phyloP scores from a whole-genome alignment of 2,113 vertebrate species.

The Centrocercus urophasianus region DNA sequence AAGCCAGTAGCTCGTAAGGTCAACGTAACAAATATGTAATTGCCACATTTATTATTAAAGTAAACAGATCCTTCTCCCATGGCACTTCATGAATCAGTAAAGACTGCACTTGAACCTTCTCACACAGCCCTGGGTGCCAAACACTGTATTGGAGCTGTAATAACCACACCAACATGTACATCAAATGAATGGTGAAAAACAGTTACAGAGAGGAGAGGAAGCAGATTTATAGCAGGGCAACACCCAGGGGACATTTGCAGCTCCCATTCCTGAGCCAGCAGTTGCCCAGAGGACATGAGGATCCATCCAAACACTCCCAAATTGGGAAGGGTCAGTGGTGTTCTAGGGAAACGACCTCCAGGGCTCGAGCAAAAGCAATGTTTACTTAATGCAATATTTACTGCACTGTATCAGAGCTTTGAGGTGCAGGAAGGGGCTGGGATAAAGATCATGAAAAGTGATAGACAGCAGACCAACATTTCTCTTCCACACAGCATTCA shows the following conservation, averaged over 20 bases:
- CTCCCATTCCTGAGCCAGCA: accelerated
- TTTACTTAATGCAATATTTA: background rate
- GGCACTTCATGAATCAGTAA: background rate
- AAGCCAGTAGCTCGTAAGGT: background rate
- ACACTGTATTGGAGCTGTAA: accelerated
- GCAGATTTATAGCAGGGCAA: background rate
- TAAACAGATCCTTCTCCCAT: background rate
- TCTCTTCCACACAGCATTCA: accelerated
- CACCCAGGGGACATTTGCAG: background rate
- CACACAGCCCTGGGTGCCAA: background rate
- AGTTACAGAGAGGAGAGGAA: background rate
- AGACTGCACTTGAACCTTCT: background rate
- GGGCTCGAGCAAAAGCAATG: background rate
- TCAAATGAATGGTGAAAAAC: accelerated
- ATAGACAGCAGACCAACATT: background rate
- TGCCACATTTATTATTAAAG: background rate
- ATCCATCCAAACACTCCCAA: background rate
- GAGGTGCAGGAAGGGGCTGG: background rate
- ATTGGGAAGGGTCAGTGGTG: accelerated
- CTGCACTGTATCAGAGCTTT: background rate
- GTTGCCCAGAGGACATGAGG: background rate
- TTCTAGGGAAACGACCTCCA: background rate
- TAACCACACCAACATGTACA: accelerated
- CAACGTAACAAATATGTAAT: background rate
- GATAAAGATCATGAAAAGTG: accelerated